phyloP scores from a whole-genome alignment of 2,888 invertebrate species.

The Tetropium fuscum region DNA sequence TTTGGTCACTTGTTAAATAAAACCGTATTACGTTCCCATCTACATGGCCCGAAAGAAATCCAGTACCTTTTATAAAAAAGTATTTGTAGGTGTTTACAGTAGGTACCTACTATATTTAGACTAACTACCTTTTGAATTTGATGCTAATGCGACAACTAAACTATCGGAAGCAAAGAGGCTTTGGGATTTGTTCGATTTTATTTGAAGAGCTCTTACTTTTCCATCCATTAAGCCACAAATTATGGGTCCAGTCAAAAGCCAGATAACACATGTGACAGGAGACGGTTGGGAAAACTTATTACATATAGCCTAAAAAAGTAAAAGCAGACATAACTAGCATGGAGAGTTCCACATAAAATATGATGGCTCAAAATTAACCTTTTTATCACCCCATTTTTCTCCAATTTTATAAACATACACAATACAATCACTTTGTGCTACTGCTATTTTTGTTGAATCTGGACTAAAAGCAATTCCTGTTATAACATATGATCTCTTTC shows the following conservation, averaged over 20 bases:
- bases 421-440: slow-evolving; percentile 97
- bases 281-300: slow-evolving; percentile 92
- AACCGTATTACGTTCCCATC: slow-evolving; percentile 64
- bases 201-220: slow-evolving; percentile 83
- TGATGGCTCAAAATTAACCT: slow-evolving; percentile 76
- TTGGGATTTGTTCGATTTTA: slow-evolving; percentile 92
- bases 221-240: slow-evolving; percentile 91
- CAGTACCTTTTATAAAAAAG: slow-evolving; percentile 65
- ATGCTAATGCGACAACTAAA: slow-evolving; percentile 85
- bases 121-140: slow-evolving; percentile 74
- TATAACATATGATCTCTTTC: slow-evolving; percentile 93
- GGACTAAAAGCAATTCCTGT: slow-evolving; percentile 94
- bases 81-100: not conserved
- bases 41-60: slow-evolving; percentile 81
- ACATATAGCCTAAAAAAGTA: slow-evolving; percentile 76
- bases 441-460: slow-evolving; percentile 94
- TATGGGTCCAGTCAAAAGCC: slow-evolving; percentile 89
- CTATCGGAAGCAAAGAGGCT: slow-evolving; percentile 91
- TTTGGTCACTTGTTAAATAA: slow-evolving; percentile 60
- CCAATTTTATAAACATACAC: slow-evolving; percentile 98
- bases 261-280: slow-evolving; percentile 86
- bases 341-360: not conserved
- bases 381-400: slow-evolving; percentile 96
- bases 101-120: not conserved
- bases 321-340: not conserved